phyloP scores from a whole-genome alignment of 2,797 vertebrate genomes.

The Tangara arthus region DNA sequence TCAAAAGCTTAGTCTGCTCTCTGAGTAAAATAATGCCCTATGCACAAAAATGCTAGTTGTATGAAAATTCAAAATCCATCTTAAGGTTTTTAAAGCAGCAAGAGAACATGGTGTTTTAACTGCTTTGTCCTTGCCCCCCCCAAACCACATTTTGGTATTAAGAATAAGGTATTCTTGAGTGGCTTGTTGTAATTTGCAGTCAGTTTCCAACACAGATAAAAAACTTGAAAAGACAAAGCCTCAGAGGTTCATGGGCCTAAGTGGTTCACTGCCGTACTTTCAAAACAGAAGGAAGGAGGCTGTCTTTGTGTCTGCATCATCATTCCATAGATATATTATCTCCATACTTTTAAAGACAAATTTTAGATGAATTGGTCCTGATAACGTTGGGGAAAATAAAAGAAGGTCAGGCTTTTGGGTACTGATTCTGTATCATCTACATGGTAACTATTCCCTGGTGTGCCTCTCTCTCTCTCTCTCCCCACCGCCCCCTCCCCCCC shows the following conservation, averaged over 20 bases:
- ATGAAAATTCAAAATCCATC: background rate
- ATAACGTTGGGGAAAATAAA: background rate
- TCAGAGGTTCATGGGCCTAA: background rate
- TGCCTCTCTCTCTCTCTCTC: rapidly evolving
- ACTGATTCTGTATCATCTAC: background rate
- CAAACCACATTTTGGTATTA: background rate
- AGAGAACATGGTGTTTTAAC: background rate
- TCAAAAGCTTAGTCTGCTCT: background rate
- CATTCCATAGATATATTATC: background rate
- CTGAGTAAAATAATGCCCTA: background rate
- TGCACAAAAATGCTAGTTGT: background rate
- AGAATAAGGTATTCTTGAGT: background rate
- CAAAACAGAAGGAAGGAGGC: background rate
- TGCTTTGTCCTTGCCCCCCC: background rate
- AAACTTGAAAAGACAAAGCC: background rate
- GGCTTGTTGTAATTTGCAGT: background rate
- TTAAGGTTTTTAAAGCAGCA: background rate
- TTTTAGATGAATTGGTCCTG: background rate
- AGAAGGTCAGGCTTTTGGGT: background rate
- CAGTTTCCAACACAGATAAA: background rate
- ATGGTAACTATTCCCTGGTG: rapidly evolving
- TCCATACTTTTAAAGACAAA: background rate
- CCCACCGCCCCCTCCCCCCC: too few relatives aligned
- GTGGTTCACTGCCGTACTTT: background rate
- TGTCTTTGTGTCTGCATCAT: background rate